Base-by-base conservation (phyloP, 2,888 invertebrate species). In the Cephus rjabovi region DNA sequence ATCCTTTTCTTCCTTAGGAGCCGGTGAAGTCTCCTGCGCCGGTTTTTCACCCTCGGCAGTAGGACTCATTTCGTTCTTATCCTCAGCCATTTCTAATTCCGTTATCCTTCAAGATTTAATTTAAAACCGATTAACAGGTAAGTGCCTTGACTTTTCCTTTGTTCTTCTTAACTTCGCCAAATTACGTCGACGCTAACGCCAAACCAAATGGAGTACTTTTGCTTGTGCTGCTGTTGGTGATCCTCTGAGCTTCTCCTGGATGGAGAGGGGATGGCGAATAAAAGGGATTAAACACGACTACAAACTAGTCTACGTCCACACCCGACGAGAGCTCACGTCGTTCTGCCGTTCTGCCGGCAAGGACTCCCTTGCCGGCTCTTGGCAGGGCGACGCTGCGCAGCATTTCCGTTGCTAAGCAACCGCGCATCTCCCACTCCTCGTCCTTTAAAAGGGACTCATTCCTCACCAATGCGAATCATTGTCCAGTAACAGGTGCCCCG, bases 21-120 rank as follows among this genome's bases (percentile, higher is more conserved):
- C 84, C 79, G 89, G 87, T 34, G 89, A 87, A 77, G 88, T 86
- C 84, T 94, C 93, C 81, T 90, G 87, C 76, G 85, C 85, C 70
- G 93, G 93, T 87, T 94, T 93, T 91, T 93, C 94, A 84, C 93
- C 93, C 89, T 93, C 93, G 80, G 93, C 93, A 88, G 85, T 87
- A 81, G 90, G 90, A 83, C 88, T 90, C 76, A 88, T 90, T 84
- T 89, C 89, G 86, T 86, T 91, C 88, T 88, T 90, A 77, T 91
- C 91, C 83, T 91, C 91, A 81, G 91, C 91, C 91, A 91, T 92
- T 79, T 81, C 85, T 82, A 23, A 40, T 9, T 70, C 3, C 12
- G 71, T 70, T 40, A 40, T 23, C 40, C 40, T 40, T 40, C 40
- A 6, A 40, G 40, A 40, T 40, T 40, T 40, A 23, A 40, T 40